Evolutionary conservation across 2,113 vertebrate genomes (phyloP), one percentile per base, ranked within the genome.

Genomic region (Syngnathus scovelli): DNA sequence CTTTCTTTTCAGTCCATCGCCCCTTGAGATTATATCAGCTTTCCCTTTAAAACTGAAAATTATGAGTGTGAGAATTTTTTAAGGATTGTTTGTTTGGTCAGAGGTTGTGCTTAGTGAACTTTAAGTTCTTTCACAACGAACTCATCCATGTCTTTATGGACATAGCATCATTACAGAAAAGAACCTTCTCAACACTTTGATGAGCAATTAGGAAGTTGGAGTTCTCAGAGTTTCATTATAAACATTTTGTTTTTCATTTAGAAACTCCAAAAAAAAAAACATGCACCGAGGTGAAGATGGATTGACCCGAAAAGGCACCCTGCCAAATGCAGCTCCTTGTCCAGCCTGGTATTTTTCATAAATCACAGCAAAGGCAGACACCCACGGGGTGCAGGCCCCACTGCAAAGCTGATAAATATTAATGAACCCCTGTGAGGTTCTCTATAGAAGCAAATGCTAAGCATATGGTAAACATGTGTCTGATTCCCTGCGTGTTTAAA

Each of bases 341-440:
- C 72, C 23, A 70, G 65, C 44, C 9, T 36, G 11, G 12, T 69
- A 10, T 65, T 66, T 33, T 27, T 56, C 15, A 48, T 19, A 72
- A 36, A 69, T 12, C 19, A 56, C 18, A 41, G 33, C 4, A 5
- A 70, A 44, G 36, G 48, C 13, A 2, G 4, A 36, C 46, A 46
- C 27, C 46, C 36, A 52, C 27, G 18, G 33, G 15, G 36, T 33
- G 38, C 37, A n/a, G 19, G n/a, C 18, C 48, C 23, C 27, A 52
- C 16, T 5, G 1, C 1, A 23, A 2, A 33, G 1, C 21, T 27
- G 38, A 68, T 44, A 27, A 27, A 61, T 52, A 41, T 2, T 44
- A 67, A 19, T 43, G 5, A 36, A 61, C 6, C 62, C 16, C 36
- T 33, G 37, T 11, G 19, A 27, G 46, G 15, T 61, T 67, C 33